These are phyloP conservation scores for Psittacula cyanocephala DNA, from an alignment of 2,113 vertebrate species.

Conservation along the genomic window DNA sequence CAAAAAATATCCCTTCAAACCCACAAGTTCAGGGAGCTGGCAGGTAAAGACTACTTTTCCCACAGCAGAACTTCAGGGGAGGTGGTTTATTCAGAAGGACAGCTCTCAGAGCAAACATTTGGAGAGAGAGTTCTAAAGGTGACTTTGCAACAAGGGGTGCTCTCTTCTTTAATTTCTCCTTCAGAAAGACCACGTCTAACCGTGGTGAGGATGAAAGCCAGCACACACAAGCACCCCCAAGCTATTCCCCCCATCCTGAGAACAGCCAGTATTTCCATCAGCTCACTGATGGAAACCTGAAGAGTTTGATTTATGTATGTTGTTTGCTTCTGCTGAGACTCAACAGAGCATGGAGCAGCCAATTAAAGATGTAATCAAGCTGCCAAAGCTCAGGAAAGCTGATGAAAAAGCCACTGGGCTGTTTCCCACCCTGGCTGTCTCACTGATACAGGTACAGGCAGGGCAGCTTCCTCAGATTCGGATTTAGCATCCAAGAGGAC, in stretches of 20 bases:
- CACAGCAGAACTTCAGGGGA: not conserved
- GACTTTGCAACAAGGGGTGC: not conserved
- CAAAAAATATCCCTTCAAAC: not conserved
- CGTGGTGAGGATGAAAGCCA: not conserved
- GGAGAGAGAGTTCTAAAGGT: not conserved
- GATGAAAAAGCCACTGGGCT: not conserved
- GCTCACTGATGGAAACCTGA: not conserved
- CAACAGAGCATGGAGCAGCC: not conserved
- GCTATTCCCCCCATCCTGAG: not conserved
- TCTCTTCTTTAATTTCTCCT: not conserved
- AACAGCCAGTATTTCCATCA: not conserved
- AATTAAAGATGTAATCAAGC: conserved; percentile 10
- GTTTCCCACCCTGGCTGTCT: not conserved
- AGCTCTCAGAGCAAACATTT: not conserved
- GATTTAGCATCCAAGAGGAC: not conserved
- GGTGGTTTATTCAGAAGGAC: not conserved
- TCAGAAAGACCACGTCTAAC: not conserved
- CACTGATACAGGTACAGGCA: not conserved
- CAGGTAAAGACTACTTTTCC: conserved; percentile 19
- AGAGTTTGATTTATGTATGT: conserved; percentile 19
- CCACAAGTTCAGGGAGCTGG: not conserved
- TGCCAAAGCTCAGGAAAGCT: not conserved
- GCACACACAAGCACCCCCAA: not conserved
- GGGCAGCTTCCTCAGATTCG: not conserved
- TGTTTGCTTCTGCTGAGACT: conserved; percentile 11